Evolutionary conservation across 2,797 vertebrate species (phyloP).

Genomic region (Furcifer pardalis): DNA sequence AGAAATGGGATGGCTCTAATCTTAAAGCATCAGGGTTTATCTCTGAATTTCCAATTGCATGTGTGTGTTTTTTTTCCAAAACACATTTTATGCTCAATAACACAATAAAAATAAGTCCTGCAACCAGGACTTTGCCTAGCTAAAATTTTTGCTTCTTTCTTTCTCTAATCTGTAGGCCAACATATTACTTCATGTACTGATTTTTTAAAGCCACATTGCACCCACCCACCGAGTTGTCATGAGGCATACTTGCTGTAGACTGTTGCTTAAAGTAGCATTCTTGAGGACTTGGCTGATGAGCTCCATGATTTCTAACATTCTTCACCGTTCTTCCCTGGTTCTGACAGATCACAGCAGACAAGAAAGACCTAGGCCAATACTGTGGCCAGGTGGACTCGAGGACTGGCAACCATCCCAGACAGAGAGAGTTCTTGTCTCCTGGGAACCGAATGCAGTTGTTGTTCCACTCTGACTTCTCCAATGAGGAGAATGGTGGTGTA

Average conservation of each 20-base stretch:
- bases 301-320: background rate
- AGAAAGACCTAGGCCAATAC: slow-evolving; percentile 74
- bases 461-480: slow-evolving; percentile 80
- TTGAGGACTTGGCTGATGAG: background rate
- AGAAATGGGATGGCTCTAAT: too few relatives aligned
- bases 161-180: background rate
- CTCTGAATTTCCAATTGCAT: too few relatives aligned
- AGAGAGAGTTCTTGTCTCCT: slow-evolving; percentile 68
- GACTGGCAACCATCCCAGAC: slow-evolving; percentile 67
- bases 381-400: slow-evolving; percentile 71
- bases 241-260: too few relatives aligned
- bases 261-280: background rate
- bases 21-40: too few relatives aligned
- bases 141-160: background rate
- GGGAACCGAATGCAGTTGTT: slow-evolving; percentile 74
- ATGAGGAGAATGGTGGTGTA: slow-evolving; percentile 74
- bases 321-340: background rate
- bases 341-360: slow-evolving; percentile 77
- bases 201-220: background rate
- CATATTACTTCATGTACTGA: background rate
- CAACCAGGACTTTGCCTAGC: background rate
- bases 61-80: too few relatives aligned
- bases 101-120: too few relatives aligned
- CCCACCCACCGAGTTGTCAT: too few relatives aligned
- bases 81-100: too few relatives aligned